Base-by-base conservation (phyloP, 2,888 invertebrate genomes). In the Acronicta leporina region DNA sequence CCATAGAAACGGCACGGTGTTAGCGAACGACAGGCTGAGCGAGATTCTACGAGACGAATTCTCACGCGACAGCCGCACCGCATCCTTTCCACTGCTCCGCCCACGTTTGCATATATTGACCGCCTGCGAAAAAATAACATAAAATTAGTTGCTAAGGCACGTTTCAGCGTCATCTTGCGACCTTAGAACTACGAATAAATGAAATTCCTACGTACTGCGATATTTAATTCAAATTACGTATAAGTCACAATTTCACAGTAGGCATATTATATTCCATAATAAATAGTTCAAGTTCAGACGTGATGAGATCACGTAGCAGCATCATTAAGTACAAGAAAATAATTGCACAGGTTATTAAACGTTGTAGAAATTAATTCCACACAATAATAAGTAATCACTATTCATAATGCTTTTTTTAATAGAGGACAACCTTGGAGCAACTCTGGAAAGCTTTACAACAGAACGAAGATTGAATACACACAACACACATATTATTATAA, bases 221-320 rank as follows among this genome's bases (percentile, higher is more conserved):
- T 11, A 6, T 64, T 30, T 43, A 20, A 59, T 52, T 35, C 41
- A 41, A 53, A 41, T 42, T 33, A 41, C 42, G 43, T 66, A 40
- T 30, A 55, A 46, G 40, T 72, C 33, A 47, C 45, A 48, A 38
- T 49, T 53, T 62, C 30, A 49, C 15, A 48, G 65, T 63, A 57
- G 43, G 40, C 48, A 60, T 50, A 68, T 58, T 67, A 58, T 43
- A 27, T 33, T 58, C 25, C 8, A 45, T 33, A 35, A n/a, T 38
- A 38, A 38, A n/a, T 8, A 54, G 58, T 71, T 71, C 74, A 84
- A 84, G 83, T 74, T 81, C 73, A 78, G 73, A 76, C 54, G 62
- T 75, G 85, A 82, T 85, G 85, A 85, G 82, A 82, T 85, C 85
- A 85, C 75, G 71, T 73, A 61, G 62, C 52, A 51, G 64, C 71